Evolutionary conservation across 53 echinoderm and acorn worm species (phyloP).

Genomic region (Paracentrotus lividus): DNA sequence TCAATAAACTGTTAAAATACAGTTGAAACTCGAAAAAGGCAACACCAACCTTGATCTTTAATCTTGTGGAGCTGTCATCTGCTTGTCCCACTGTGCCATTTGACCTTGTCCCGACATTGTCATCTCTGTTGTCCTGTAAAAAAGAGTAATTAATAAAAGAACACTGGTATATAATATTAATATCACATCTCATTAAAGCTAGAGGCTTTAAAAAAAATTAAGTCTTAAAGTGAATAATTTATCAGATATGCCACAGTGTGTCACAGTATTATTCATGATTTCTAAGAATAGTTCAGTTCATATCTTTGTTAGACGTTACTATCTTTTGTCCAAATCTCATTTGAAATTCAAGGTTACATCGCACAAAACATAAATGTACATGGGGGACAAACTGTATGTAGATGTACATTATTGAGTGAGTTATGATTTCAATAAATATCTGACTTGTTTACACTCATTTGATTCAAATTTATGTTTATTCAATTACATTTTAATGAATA

Average conservation of each 20-base stretch:
- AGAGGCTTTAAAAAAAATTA: background rate
- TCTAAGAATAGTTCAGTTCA: background rate
- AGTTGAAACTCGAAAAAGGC: background rate
- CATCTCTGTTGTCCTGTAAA: slow-evolving; percentile 56
- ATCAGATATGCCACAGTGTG: background rate
- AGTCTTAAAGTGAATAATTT: background rate
- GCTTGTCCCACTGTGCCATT: slow-evolving; percentile 55
- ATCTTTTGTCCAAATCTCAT: background rate
- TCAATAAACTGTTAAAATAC: no score
- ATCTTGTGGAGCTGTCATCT: slow-evolving; percentile 52
- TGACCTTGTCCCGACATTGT: slow-evolving; percentile 16
- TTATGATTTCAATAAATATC: no score
- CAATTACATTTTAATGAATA: no score
- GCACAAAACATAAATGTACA: background rate
- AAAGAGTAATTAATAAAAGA: background rate
- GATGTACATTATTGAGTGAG: no score
- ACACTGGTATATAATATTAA: background rate
- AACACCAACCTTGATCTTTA: slow-evolving; percentile 71
- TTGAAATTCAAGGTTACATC: background rate
- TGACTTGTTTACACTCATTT: no score
- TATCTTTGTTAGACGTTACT: background rate
- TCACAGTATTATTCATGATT: no score
- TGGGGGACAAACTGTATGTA: background rate
- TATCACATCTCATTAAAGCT: background rate
- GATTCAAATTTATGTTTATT: no score